phyloP scores from a whole-genome alignment of 2,113 vertebrate genomes.

The Psammodynastes pulverulentus region DNA sequence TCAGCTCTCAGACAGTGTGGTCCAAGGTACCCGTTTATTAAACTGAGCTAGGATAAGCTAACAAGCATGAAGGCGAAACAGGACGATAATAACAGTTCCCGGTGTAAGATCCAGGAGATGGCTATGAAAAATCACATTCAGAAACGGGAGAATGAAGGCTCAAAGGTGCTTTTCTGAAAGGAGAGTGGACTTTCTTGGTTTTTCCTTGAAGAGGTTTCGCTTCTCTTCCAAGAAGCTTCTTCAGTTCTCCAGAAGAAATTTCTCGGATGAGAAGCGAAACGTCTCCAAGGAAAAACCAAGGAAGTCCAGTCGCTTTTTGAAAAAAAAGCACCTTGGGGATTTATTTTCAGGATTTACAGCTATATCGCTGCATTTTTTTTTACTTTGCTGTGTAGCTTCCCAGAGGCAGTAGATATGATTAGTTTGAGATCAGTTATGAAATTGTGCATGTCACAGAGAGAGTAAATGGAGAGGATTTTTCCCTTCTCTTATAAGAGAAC shows the following conservation, averaged over 20 bases:
- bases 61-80: background rate
- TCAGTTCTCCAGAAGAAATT: too few relatives aligned
- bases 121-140: background rate
- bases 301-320: too few relatives aligned
- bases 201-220: too few relatives aligned
- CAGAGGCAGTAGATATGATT: background rate
- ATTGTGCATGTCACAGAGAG: background rate
- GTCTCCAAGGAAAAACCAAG: too few relatives aligned
- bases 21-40: background rate
- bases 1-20: background rate
- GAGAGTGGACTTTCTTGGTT: too few relatives aligned
- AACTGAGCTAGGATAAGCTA: background rate
- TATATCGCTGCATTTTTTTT: background rate
- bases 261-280: too few relatives aligned
- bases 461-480: background rate
- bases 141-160: background rate
- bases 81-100: background rate
- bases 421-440: background rate
- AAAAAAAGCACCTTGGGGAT: too few relatives aligned
- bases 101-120: background rate
- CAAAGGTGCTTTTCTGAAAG: background rate
- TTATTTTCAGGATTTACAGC: too few relatives aligned
- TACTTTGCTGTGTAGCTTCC: background rate
- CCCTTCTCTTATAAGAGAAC: background rate
- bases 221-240: too few relatives aligned